phyloP scores from a whole-genome alignment of 35 echinoderm and acorn worm species.

The Ophioderma brevispina region DNA sequence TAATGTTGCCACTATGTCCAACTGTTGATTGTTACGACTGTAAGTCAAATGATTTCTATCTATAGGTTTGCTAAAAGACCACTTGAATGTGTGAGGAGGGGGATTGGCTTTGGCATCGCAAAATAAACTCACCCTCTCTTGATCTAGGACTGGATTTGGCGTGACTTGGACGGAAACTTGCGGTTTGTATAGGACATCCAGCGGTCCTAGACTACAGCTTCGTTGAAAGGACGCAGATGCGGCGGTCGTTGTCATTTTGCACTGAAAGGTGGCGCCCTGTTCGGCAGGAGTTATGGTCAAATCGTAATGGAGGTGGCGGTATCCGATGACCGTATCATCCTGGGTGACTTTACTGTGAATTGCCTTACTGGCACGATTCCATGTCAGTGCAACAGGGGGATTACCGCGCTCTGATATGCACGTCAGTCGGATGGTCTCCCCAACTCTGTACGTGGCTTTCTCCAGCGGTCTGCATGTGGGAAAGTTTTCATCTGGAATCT shows the following conservation, averaged over 20 bases:
- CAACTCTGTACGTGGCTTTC: conserved; percentile 46
- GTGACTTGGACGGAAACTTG: conserved; percentile 2
- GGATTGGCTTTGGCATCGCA: conserved; percentile 61
- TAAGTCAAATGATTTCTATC: conserved; percentile 18
- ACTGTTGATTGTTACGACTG: background rate
- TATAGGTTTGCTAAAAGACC: conserved; percentile 35
- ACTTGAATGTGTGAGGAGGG: conserved; percentile 19
- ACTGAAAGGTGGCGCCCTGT: conserved; percentile 71
- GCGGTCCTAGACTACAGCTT: conserved; percentile 69
- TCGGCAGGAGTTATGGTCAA: conserved; percentile 29
- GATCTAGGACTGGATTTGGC: background rate
- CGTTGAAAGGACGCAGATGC: conserved; percentile 18
- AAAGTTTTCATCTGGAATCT: conserved; percentile 53
- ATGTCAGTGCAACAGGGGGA: conserved; percentile 70
- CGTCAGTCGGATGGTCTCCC: conserved; percentile 47
- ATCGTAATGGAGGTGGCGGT: conserved; percentile 52
- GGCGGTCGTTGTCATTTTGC: conserved; percentile 72
- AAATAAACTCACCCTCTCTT: conserved; percentile 34
- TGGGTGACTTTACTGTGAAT: conserved; percentile 17
- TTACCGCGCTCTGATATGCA: conserved; percentile 80
- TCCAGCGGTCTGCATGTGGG: conserved; percentile 59
- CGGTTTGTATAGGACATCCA: conserved; percentile 53
- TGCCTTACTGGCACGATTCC: conserved; percentile 39
- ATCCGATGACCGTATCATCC: conserved; percentile 61
- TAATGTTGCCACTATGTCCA: conserved; percentile 30